phyloP scores from a whole-genome alignment of 2,888 invertebrate species.

The Hyposoter didymator region DNA sequence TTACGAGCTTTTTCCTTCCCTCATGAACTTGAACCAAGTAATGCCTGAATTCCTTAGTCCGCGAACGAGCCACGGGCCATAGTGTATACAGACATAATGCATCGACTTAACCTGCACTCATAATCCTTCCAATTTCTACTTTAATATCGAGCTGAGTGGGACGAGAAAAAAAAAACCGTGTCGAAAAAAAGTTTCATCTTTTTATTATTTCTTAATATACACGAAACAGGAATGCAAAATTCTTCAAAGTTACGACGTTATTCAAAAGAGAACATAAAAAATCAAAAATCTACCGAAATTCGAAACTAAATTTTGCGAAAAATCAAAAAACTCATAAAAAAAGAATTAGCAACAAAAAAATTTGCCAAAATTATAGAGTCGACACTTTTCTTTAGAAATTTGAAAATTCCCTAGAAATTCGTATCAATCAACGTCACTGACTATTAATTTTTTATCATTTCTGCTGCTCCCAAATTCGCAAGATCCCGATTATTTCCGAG shows the following conservation, averaged over 20 bases:
- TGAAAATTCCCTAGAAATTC: no score
- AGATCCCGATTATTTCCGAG: not conserved
- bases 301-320: not conserved
- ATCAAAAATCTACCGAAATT: not conserved
- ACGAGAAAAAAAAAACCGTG: constrained; percentile 23
- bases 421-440: no score
- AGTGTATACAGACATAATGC: constrained; percentile 13
- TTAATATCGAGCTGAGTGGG: constrained; percentile 39
- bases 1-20: constrained; percentile 22
- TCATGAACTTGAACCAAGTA: constrained; percentile 72
- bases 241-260: not conserved
- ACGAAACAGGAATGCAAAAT: not conserved
- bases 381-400: no score
- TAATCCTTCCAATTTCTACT: constrained; percentile 49
- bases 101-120: not conserved
- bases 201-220: not conserved
- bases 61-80: constrained; percentile 33
- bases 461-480: not conserved
- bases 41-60: constrained; percentile 78
- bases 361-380: no score
- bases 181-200: constrained; percentile 5
- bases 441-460: not conserved
- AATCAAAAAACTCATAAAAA: not conserved
- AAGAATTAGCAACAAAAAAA: no score
- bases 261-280: not conserved